Evolutionary conservation across 2,797 vertebrate species (phyloP), one percentile per base, ranked within the genome.

Genomic region (Epinephelus coioides): DNA sequence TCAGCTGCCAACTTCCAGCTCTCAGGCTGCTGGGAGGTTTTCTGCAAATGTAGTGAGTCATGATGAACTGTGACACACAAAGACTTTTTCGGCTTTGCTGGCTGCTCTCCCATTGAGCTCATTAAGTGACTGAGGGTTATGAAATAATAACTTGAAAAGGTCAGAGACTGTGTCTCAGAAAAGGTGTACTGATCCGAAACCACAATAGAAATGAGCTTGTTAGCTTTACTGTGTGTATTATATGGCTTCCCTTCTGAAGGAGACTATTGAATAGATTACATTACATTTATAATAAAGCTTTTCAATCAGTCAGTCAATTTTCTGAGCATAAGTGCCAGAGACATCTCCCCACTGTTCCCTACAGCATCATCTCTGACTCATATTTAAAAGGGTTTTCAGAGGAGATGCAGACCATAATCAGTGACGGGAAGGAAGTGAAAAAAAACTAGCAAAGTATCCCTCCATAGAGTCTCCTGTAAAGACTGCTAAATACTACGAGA

Each of bases 71-170:
- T 40, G 86, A 79, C 76, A 83, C 72, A 50, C 18, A 5, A 13
- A 78, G 78, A 68, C 69, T 57, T 73, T 63, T 60, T 53, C 17
- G 6, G 67, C 64, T 64, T 19, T 2, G 19, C 25, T 44, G 69
- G 34, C 73, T 34, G 63, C 69, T 78, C 60, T 21, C 7, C 71
- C 77, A n/a, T 59, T 6, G 59, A 79, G 84, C 88, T 90, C 84
- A 90, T 91, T 90, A 89, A 88, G 82, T 55, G 84, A 71, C 62
- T 12, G 51, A 40, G 72, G 75, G 74, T 83, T 88, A 71, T 88
- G 79, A 87, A 89, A 90, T 88, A 87, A 87, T 78, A 84, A 83
- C 76, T 64, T 44, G 73, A 46, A 88, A 91, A 89, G 88, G 85
- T 90, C 86, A 73, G 71, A 4, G 84, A 68, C 44, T 23, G 64